Evolutionary conservation across 2,797 vertebrate genomes (phyloP), one percentile per base, ranked within the genome.

Genomic region (Zenarchopterus dispar): DNA sequence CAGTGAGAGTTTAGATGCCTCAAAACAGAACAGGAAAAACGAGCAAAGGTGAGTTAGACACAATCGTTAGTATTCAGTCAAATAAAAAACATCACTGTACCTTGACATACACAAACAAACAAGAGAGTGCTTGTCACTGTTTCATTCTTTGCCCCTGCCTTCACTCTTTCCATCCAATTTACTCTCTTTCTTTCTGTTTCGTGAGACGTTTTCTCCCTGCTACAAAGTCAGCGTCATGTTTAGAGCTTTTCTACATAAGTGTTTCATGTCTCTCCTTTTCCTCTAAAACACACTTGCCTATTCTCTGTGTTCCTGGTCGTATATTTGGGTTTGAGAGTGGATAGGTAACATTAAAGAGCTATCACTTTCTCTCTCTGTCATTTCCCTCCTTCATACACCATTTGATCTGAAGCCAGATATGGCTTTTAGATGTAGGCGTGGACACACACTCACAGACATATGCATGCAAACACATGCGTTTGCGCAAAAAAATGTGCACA

Each of bases 331-430:
- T 86, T 84, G 82, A 85, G 87, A 91, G 89, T 87, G 87, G 86
- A 90, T 89, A 85, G 92, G 86, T 90, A 89, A 81, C 88, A 83
- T 91, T 87, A 89, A 91, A 91, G 86, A 90, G 84, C 80, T 75
- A 89, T 89, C 88, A 86, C 81, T 88, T 82, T 81, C 78, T 80
- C 81, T 78, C 73, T 84, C 82, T 86, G 86, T 88, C 88, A 88
- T 81, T 89, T 78, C 77, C 72, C 81, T 89, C 78, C 88, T 90
- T 92, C 88, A 81, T 86, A 89, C 87, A 66, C 62, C 78, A 87
- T 91, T 92, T 91, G 90, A 93, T 93, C 88, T 91, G 51, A 84
- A 89, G 84, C 80, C 70, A 82, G 91, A 90, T 88, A 84, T 73
- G 84, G 84, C 84, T 90, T 90, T 88, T 67, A 89, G 87, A 90